Percentiles rank a stretch among this genome's conserved stretches.
Conservation (phyloP, 2,888 invertebrate species). For the Campoletis raptor region DNA sequence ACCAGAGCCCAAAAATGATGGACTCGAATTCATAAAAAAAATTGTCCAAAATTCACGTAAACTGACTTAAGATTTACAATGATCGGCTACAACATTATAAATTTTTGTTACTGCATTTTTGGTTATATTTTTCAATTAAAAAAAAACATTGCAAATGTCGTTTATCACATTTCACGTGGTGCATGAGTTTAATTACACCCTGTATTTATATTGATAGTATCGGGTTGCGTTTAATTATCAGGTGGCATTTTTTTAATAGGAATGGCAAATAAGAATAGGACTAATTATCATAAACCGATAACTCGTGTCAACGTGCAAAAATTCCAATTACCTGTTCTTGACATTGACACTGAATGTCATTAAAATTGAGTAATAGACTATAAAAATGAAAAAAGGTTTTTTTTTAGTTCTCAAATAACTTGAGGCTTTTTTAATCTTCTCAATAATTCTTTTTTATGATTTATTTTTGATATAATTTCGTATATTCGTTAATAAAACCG, state of each 20-base stretch:
- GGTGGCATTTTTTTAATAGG: constrained; percentile 7
- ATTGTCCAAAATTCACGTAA: too few species aligned
- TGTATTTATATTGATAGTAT: background rate
- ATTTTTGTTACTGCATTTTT: background rate
- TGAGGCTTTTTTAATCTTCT: background rate
- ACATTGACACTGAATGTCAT: background rate
- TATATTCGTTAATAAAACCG: background rate
- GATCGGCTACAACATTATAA: too few species aligned
- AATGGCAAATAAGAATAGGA: background rate
- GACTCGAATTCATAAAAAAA: too few species aligned
- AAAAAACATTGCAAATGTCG: background rate
- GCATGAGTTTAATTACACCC: background rate
- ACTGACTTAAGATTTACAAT: too few species aligned
- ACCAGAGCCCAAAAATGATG: too few species aligned
- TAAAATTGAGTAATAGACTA: background rate
- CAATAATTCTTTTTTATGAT: background rate
- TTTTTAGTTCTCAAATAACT: background rate
- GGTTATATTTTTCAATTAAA: background rate
- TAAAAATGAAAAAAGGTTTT: background rate
- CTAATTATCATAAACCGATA: constrained; percentile 13
- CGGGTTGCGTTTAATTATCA: background rate
- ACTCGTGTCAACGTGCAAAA: background rate
- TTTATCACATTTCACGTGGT: background rate
- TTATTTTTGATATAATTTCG: background rate
- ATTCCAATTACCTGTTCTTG: background rate